phyloP scores from a whole-genome alignment of 2,113 vertebrate genomes.

The Lontra canadensis region DNA sequence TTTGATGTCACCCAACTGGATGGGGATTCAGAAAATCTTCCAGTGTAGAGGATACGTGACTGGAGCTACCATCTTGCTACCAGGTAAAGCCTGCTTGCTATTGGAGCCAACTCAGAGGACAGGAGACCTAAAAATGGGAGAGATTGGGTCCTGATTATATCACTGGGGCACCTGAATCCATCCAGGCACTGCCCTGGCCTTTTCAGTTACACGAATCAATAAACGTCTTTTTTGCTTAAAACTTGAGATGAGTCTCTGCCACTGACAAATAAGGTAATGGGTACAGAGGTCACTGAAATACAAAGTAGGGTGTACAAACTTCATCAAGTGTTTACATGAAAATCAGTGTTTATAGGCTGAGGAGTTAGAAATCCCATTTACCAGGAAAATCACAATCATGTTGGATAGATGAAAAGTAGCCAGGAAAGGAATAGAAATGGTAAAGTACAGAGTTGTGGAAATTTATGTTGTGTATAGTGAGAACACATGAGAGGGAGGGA shows the following conservation, averaged over 20 bases:
- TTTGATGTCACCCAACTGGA: not conserved
- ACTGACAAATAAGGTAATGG: not conserved
- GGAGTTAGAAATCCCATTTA: not conserved
- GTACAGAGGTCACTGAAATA: not conserved
- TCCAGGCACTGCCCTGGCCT: not conserved
- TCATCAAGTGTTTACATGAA: not conserved
- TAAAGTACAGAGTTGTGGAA: not conserved
- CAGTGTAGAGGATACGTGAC: not conserved
- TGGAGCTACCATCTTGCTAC: not conserved
- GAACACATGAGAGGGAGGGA: not conserved
- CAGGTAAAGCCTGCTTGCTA: not conserved
- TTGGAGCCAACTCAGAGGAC: not conserved
- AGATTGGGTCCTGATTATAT: not conserved
- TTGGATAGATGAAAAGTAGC: not conserved
- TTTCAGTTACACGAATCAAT: not conserved
- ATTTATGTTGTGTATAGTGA: too few species aligned
- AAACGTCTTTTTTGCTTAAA: not conserved
- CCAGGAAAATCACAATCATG: not conserved
- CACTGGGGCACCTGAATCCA: not conserved
- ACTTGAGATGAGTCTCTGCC: not conserved
- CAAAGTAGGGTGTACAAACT: not conserved
- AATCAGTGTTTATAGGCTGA: not conserved
- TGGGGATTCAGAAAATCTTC: not conserved
- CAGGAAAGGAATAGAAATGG: not conserved
- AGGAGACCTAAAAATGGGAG: not conserved